These are phyloP conservation scores for Pachyuromys duprasi DNA, from an alignment of 2,797 vertebrate genomes.

Conservation along the genomic window DNA sequence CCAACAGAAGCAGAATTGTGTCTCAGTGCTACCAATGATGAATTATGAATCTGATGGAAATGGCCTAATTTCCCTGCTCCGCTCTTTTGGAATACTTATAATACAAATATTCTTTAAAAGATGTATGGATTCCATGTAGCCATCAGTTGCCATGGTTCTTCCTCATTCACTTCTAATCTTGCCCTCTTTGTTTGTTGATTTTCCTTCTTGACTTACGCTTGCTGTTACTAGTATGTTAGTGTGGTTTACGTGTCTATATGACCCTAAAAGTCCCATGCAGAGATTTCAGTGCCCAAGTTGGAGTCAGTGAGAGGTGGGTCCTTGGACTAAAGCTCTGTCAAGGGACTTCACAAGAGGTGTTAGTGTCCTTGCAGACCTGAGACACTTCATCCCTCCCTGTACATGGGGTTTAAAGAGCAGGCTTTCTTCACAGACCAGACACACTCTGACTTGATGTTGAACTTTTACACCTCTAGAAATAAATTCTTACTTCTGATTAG, in stretches of 20 bases:
- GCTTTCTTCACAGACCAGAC: not conserved
- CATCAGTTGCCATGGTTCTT: not conserved
- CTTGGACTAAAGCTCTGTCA: not conserved
- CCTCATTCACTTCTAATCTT: not conserved
- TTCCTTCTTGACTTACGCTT: not conserved
- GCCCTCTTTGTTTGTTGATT: not conserved
- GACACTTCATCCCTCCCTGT: rapidly evolving
- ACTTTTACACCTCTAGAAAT: not conserved
- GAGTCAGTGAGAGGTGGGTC: not conserved
- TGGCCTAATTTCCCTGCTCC: not conserved
- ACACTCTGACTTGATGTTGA: not conserved
- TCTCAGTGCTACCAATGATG: not conserved
- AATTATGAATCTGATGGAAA: not conserved
- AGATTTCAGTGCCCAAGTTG: not conserved
- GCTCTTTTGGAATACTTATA: not conserved
- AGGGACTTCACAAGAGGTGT: not conserved
- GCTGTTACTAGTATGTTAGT: not conserved
- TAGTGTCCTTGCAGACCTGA: not conserved
- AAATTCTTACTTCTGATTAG: not conserved
- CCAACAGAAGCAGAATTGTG: not conserved
- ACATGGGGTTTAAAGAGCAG: not conserved
- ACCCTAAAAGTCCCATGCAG: not conserved
- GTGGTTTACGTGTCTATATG: not conserved
- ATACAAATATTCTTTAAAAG: not conserved
- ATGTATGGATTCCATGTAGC: not conserved